Percentiles rank a stretch among this genome's conserved stretches.
Conservation (phyloP, 2,113 vertebrate genomes). For the Sinocyclocheilus grahami region DNA sequence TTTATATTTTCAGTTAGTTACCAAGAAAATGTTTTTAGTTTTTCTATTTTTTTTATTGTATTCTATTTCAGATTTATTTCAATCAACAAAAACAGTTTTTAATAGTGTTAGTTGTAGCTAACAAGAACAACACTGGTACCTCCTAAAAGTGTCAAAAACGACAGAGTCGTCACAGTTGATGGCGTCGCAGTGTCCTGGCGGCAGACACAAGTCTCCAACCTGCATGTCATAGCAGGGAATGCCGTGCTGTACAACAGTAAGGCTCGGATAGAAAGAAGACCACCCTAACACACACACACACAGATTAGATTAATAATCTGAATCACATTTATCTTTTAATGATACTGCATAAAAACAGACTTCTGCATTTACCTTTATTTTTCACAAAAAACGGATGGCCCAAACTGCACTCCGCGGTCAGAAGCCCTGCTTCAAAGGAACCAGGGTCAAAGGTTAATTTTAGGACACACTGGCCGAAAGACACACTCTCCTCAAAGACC, state of each 20-base stretch:
- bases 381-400: conserved; percentile 98
- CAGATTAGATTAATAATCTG: not conserved
- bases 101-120: not conserved
- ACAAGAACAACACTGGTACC: conserved; percentile 73
- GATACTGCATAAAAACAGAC: not conserved
- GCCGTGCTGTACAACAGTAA: conserved; percentile 98
- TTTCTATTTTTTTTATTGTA: no score
- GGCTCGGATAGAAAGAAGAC: conserved; percentile 98
- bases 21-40: no score
- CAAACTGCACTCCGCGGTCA: conserved; percentile 92
- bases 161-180: conserved; percentile 99
- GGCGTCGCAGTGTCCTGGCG: conserved; percentile 96
- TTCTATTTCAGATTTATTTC: no score
- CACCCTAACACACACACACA: conserved; percentile 79
- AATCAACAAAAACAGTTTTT: no score
- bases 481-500: conserved; percentile 91
- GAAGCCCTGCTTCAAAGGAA: conserved; percentile 84
- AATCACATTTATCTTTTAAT: not conserved
- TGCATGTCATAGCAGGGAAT: conserved; percentile 99
- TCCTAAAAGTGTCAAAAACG: conserved; percentile 99
- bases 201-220: conserved; percentile 94
- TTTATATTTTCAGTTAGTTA: not conserved
- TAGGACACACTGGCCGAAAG: conserved; percentile 91
- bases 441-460: conserved; percentile 97
- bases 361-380: conserved; percentile 88